Percentiles rank a stretch among this genome's conserved stretches.
phyloP scores from a whole-genome alignment of 2,113 vertebrate species.

The Gymnogyps californianus region DNA sequence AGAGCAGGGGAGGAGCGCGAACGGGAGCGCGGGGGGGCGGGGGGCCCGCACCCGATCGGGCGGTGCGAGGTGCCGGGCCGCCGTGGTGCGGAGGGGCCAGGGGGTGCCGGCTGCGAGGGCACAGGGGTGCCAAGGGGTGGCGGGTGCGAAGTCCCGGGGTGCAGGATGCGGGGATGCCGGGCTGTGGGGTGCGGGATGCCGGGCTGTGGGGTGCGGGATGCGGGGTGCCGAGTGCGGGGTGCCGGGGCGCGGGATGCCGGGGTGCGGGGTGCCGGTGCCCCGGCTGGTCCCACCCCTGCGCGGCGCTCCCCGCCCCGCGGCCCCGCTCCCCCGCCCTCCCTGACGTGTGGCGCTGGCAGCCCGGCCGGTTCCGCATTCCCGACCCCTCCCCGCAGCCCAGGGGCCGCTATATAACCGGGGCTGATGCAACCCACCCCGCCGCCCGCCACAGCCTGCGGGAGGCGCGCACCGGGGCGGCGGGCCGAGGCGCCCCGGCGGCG shows the following conservation, averaged over 20 bases:
- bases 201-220: not conserved
- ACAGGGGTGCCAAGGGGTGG: not conserved
- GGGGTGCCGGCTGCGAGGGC: not conserved
- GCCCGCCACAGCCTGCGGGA: constrained; percentile 71
- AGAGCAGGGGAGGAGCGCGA: too few species aligned
- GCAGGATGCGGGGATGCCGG: not conserved
- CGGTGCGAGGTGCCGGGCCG: not conserved
- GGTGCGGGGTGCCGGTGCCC: not conserved
- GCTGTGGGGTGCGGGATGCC: not conserved
- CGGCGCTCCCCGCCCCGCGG: constrained; percentile 57
- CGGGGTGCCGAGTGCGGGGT: not conserved
- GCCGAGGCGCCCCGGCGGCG: not conserved
- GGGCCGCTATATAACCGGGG: constrained; percentile 88
- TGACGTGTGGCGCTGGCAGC: constrained; percentile 88
- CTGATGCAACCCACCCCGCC: constrained; percentile 87
- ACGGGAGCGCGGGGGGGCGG: not conserved
- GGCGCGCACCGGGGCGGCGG: constrained; percentile 55
- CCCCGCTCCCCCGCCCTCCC: constrained; percentile 72
- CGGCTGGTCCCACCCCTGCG: constrained; percentile 64
- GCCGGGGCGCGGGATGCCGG: not conserved
- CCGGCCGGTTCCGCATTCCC: constrained; percentile 94
- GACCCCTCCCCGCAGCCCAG: constrained; percentile 89
- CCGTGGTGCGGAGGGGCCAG: not conserved
- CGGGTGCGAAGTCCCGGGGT: not conserved
- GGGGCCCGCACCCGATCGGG: not conserved